Conservation (phyloP, 2,797 vertebrate species). For the Alcedo quadribrachys region DNA sequence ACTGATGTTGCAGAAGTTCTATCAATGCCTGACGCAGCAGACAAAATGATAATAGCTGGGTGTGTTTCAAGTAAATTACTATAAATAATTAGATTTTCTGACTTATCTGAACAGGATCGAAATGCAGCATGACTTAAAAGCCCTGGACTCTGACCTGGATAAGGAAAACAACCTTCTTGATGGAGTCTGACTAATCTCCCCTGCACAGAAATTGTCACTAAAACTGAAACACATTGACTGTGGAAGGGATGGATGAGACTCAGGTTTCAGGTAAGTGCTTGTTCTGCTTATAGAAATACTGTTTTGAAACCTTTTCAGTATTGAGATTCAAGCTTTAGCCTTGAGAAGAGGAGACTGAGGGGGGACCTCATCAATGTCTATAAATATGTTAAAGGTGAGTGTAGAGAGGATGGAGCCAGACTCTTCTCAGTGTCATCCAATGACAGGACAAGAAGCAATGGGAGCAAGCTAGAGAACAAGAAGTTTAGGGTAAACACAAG, state of each 20-base stretch:
- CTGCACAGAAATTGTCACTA: neutral
- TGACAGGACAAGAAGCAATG: too few species aligned
- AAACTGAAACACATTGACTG: conserved; percentile 46
- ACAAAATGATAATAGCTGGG: conserved; percentile 3
- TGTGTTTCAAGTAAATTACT: neutral
- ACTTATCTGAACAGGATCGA: neutral
- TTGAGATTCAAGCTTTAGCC: neutral
- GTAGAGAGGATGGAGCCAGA: too few species aligned
- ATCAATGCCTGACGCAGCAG: neutral
- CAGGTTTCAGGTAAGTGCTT: conserved; percentile 25
- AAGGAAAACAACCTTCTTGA: conserved; percentile 45
- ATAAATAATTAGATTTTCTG: conserved; percentile 27
- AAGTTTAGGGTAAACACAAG: too few species aligned
- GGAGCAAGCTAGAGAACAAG: too few species aligned
- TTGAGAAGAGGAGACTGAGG: too few species aligned
- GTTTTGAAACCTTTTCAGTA: neutral
- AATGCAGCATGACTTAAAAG: conserved; percentile 21
- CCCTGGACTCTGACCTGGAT: conserved; percentile 28
- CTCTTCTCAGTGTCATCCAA: too few species aligned
- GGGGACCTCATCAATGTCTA: too few species aligned
- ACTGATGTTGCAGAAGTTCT: neutral
- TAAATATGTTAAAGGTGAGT: too few species aligned
- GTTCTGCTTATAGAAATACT: neutral
- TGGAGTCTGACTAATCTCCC: conserved; percentile 10
- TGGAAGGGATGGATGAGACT: neutral